Evolutionary conservation across 1,140 invertebrate species (phyloP), one percentile per base, ranked within the genome.

Genomic region (Euura saliciscinereae): DNA sequence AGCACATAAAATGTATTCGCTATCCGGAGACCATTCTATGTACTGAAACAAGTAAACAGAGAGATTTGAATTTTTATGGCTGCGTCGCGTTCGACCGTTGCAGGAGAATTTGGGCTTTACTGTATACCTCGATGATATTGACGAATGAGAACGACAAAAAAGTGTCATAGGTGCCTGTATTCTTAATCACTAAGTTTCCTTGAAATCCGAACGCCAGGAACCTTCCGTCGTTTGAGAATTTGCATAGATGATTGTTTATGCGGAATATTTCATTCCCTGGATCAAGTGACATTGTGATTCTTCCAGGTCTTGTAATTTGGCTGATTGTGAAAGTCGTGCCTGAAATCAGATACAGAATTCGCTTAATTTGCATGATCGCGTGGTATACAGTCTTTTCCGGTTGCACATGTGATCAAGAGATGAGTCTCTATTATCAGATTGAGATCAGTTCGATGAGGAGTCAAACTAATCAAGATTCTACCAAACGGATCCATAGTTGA

Each of bases 11-110:
- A 87, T 79, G 43, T 79, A 86, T 71, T 83, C 75, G 71, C 80
- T 82, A 69, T 85, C 79, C 46, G 75, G 78, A 13, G 84, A 82
- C 86, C 86, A 88, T 66, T 85, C 79, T n/a, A 87, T 77, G 44
- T 76, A 78, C 86, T 87, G 43, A 71, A 75, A 81, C 64, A 51
- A 67, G 28, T 28, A 28, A 28, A 1, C 28, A 28, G 28, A 28
- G 28, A 0, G 28, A 28, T 28, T 28, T 68, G 76, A 68, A 44
- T 42, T 66, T 65, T 8, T 44, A 5, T 6, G 51, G 43, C 44
- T 64, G 13, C 13, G 13, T 64, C 13, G 13, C 13, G 13, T 64
- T 64, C 59, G 8, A 64, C 2, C 2, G 59, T 2, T 13, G 13
- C 13, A 13, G 13, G 13, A 64, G 59, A 64, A 10, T 1, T 64